These are phyloP conservation scores for Aelia acuminata DNA, from an alignment of 2,888 invertebrate genomes.

Conservation along the genomic window DNA sequence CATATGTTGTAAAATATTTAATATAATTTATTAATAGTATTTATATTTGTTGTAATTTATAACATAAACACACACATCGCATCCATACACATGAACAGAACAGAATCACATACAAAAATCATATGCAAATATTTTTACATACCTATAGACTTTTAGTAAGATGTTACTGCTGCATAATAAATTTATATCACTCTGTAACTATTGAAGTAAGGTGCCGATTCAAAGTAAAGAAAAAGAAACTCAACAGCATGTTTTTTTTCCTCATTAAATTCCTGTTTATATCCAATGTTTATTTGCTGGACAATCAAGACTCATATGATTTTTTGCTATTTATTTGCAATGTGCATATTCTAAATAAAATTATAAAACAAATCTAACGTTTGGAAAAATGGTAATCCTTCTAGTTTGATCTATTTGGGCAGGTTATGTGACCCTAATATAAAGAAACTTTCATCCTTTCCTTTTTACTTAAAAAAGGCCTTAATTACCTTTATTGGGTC, in stretches of 20 bases:
- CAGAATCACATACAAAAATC: neutral
- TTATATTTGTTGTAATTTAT: neutral
- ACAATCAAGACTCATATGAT: too few species aligned
- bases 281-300: too few species aligned
- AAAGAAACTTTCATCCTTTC: too few species aligned
- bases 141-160: neutral
- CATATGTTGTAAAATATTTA: slow-evolving; percentile 18
- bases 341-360: too few species aligned
- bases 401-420: too few species aligned
- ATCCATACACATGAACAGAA: neutral
- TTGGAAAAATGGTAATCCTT: too few species aligned
- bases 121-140: neutral
- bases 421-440: too few species aligned
- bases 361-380: too few species aligned
- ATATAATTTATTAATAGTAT: slow-evolving; percentile 27
- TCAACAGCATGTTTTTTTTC: neutral
- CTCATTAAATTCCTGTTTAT: too few species aligned
- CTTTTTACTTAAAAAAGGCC: too few species aligned
- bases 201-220: neutral
- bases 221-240: neutral
- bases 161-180: slow-evolving; percentile 32
- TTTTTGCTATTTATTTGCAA: too few species aligned
- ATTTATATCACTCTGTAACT: slow-evolving; percentile 13
- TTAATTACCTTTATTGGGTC: too few species aligned
- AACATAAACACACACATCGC: neutral